phyloP scores from a whole-genome alignment of 2,888 invertebrate species.

The Caenorhabditis wallacei region DNA sequence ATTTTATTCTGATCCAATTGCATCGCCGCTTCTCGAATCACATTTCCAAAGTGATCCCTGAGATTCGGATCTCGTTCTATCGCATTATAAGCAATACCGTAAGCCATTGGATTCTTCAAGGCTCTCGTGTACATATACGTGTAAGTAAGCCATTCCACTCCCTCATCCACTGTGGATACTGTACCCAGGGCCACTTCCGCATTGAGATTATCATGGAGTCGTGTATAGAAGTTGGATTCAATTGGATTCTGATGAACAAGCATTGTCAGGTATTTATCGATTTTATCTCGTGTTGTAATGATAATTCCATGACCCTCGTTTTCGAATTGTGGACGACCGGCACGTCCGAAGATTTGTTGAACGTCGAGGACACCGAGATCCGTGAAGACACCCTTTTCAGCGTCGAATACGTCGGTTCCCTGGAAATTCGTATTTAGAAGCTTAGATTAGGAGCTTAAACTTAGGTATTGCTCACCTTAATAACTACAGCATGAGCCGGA shows the following conservation, averaged over 20 bases:
- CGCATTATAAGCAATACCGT: conserved; percentile 87
- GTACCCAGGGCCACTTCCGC: conserved; percentile 92
- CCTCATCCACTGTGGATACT: conserved; percentile 95
- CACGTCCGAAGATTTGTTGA: conserved; percentile 94
- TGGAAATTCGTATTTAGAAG: no score
- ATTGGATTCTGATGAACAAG: conserved; percentile 98
- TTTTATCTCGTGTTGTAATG: conserved; percentile 93
- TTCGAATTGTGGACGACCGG: conserved; percentile 98
- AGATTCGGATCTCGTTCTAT: conserved; percentile 88
- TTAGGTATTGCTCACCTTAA: no score
- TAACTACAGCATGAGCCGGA: conserved; percentile 97
- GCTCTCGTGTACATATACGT: conserved; percentile 96
- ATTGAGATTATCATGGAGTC: conserved; percentile 96
- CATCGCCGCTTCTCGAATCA: conserved; percentile 90
- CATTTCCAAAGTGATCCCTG: conserved; percentile 88
- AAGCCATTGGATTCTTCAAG: conserved; percentile 91
- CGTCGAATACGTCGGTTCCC: conserved; percentile 98
- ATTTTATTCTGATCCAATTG: conserved; percentile 93
- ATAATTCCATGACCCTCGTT: conserved; percentile 88
- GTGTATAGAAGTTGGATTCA: conserved; percentile 95
- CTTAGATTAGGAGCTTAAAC: no score
- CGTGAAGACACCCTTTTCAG: conserved; percentile 94
- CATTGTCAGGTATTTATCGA: conserved; percentile 92
- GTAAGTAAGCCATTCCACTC: conserved; percentile 97
- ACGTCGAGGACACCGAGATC: conserved; percentile 98